A percentile compares a stretch with the other conserved stretches of the same genome.
phyloP scores from a whole-genome alignment of 2,888 invertebrate species.

The Diachrysia chrysitis region DNA sequence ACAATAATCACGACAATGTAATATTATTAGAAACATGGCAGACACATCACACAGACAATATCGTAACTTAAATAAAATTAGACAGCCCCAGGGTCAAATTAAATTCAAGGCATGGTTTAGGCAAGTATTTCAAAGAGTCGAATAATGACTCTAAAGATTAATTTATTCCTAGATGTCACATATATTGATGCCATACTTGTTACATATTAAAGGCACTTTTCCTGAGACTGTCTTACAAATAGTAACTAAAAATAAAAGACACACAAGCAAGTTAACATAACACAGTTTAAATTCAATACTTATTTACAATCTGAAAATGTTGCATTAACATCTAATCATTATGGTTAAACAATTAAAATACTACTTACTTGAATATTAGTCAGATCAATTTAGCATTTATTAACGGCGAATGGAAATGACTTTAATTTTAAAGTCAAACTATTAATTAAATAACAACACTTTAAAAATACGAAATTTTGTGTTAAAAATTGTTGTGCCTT shows the following conservation, averaged over 20 bases:
- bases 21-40: slow-evolving; percentile 10
- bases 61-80: slow-evolving; percentile 29
- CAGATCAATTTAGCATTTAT: background rate
- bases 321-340: background rate
- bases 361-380: slow-evolving; percentile 1
- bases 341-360: background rate
- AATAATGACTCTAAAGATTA: background rate
- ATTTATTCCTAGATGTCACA: background rate
- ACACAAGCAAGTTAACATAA: slow-evolving; percentile 41
- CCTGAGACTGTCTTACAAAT: slow-evolving; percentile 32
- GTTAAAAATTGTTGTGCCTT: background rate
- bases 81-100: slow-evolving; percentile 32
- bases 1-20: slow-evolving; percentile 51
- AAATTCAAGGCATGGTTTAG: slow-evolving; percentile 21
- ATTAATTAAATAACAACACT: background rate
- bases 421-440: background rate
- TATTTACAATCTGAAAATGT: slow-evolving; percentile 2
- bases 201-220: slow-evolving; percentile 18
- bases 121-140: background rate
- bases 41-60: slow-evolving; percentile 28
- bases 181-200: background rate
- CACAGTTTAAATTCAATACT: slow-evolving; percentile 27
- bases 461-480: background rate
- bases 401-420: background rate
- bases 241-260: slow-evolving; percentile 52